These are phyloP conservation scores for Schizaphis graminum DNA, from an alignment of 2,888 invertebrate species.

Conservation along the genomic window DNA sequence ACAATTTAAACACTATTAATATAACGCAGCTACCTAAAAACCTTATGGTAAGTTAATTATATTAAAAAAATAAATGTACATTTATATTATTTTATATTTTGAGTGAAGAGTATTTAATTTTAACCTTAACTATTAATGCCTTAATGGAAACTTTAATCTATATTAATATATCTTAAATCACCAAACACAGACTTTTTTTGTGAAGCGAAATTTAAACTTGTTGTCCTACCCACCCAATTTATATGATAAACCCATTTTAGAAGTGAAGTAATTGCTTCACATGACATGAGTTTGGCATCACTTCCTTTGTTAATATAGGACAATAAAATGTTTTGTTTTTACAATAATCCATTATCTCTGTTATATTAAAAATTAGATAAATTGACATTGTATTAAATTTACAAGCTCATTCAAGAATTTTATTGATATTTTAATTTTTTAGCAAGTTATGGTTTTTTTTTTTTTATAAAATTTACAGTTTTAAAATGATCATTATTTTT, in stretches of 20 bases:
- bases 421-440: background rate
- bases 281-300: no score
- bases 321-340: background rate
- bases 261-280: no score
- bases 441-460: background rate
- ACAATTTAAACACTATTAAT: slow-evolving; percentile 61
- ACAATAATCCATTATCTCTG: background rate
- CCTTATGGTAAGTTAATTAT: slow-evolving; percentile 67
- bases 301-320: background rate
- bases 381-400: background rate
- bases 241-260: no score
- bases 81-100: background rate
- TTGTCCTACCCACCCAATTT: no score
- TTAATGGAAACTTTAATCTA: background rate
- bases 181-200: no score
- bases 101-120: background rate
- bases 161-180: background rate
- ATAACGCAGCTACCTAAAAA: slow-evolving; percentile 66
- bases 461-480: background rate
- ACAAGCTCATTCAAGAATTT: background rate
- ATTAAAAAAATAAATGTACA: background rate
- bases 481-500: background rate
- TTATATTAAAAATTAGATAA: background rate
- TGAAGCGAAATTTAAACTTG: no score
- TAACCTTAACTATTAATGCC: background rate